These are phyloP conservation scores for Conus ventricosus DNA, from an alignment of 1,140 invertebrate species.

Conservation along the genomic window DNA sequence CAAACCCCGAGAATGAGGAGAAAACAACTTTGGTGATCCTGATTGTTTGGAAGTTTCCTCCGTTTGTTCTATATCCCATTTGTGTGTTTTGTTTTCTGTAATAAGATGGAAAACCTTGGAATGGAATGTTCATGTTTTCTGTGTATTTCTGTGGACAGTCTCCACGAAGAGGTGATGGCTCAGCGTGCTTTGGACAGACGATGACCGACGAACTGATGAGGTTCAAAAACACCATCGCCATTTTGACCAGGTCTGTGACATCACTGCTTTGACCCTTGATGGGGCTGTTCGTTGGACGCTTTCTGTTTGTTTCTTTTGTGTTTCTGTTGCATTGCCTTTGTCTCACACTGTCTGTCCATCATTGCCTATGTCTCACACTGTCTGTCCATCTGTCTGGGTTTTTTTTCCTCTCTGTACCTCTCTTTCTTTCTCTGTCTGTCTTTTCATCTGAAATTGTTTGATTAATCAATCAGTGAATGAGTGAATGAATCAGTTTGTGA, in stretches of 20 bases:
- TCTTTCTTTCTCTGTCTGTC: no score
- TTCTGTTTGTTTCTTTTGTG: neutral
- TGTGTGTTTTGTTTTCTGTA: no score
- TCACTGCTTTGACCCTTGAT: neutral
- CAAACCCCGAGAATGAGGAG: no score
- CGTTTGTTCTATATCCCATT: no score
- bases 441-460: no score
- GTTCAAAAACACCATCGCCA: constrained; percentile 72
- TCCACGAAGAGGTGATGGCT: constrained; percentile 75
- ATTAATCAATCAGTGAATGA: no score
- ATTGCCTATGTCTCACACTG: neutral
- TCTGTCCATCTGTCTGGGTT: neutral
- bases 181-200: constrained; percentile 73
- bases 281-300: neutral
- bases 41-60: no score
- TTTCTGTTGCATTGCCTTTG: neutral
- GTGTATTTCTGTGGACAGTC: constrained; percentile 48
- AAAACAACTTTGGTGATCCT: no score
- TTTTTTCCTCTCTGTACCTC: no score
- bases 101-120: no score
- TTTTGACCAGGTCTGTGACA: constrained; percentile 68
- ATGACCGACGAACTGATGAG: constrained; percentile 74
- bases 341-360: neutral
- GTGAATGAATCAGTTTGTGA: no score
- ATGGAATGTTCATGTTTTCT: no score